Evolutionary conservation across 2,888 invertebrate genomes (phyloP).

Genomic region (Leptinotarsa juncta): DNA sequence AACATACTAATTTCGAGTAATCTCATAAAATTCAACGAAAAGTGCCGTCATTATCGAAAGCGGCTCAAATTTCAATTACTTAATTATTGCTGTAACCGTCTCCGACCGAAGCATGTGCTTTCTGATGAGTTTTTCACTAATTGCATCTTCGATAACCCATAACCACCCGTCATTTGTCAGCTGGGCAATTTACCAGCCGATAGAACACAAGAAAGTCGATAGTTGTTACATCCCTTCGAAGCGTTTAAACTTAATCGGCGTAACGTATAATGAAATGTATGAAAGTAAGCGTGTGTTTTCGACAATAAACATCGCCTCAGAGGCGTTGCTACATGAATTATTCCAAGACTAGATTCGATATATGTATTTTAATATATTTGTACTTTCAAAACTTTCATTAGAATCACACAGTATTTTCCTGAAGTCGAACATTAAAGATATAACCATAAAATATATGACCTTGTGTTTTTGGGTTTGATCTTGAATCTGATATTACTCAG

Average conservation of each 20-base stretch:
- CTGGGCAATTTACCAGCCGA: conserved; percentile 47
- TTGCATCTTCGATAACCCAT: conserved; percentile 31
- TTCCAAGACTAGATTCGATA: neutral
- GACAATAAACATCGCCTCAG: conserved; percentile 1
- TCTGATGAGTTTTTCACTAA: conserved; percentile 30
- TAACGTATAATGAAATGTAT: conserved; percentile 24
- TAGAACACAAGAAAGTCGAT: conserved; percentile 39
- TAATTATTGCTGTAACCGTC: conserved; percentile 14
- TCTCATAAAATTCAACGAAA: conserved; percentile 1
- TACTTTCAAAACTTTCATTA: too few species aligned
- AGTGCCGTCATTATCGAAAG: conserved; percentile 7
- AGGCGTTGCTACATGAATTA: neutral
- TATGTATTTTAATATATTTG: too few species aligned
- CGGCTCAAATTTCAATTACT: conserved; percentile 23
- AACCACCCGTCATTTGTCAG: conserved; percentile 43
- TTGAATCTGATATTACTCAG: too few species aligned
- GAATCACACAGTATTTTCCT: too few species aligned
- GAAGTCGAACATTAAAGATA: too few species aligned
- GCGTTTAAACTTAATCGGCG: conserved; percentile 32
- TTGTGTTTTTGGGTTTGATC: too few species aligned
- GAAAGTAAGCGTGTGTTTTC: conserved; percentile 17
- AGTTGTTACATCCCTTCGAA: conserved; percentile 20
- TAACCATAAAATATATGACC: too few species aligned
- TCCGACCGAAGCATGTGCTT: conserved; percentile 25
- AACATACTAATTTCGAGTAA: neutral